These are phyloP conservation scores for Passer montanus DNA, from an alignment of 2,113 vertebrate genomes.

Conservation along the genomic window DNA sequence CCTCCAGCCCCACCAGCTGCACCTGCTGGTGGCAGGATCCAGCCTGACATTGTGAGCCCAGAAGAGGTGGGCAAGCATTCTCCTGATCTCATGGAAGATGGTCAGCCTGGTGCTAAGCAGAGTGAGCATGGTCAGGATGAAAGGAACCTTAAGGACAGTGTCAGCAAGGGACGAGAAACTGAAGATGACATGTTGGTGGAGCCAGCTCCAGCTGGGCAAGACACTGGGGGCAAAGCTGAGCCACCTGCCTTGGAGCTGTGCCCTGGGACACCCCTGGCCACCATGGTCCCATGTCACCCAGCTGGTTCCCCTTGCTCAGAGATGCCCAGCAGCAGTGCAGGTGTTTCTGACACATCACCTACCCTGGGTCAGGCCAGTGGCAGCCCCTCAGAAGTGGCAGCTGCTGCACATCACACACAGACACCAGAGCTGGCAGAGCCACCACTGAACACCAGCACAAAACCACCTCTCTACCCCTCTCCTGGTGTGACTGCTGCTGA, in stretches of 20 bases:
- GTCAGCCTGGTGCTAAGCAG: not conserved
- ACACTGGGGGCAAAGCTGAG: not conserved
- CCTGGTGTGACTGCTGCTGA: not conserved
- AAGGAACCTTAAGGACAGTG: not conserved
- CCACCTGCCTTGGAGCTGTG: not conserved
- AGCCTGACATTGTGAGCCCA: not conserved
- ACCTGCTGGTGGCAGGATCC: not conserved
- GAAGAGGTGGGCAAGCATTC: not conserved
- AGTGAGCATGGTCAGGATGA: not conserved
- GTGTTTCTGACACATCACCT: not conserved
- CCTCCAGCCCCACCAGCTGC: not conserved
- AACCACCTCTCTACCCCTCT: not conserved
- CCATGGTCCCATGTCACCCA: accelerated
- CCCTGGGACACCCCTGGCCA: not conserved
- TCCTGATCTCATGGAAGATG: not conserved
- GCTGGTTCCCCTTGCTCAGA: not conserved
- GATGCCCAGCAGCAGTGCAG: not conserved
- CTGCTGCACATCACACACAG: not conserved
- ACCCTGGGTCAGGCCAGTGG: not conserved
- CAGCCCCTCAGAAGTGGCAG: not conserved
- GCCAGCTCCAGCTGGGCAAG: not conserved
- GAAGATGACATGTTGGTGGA: not conserved
- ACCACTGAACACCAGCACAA: not conserved
- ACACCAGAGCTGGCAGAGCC: not conserved
- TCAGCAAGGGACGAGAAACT: not conserved